Evolutionary conservation across 1,140 invertebrate species (phyloP).

Genomic region (Neodiprion pinetum): DNA sequence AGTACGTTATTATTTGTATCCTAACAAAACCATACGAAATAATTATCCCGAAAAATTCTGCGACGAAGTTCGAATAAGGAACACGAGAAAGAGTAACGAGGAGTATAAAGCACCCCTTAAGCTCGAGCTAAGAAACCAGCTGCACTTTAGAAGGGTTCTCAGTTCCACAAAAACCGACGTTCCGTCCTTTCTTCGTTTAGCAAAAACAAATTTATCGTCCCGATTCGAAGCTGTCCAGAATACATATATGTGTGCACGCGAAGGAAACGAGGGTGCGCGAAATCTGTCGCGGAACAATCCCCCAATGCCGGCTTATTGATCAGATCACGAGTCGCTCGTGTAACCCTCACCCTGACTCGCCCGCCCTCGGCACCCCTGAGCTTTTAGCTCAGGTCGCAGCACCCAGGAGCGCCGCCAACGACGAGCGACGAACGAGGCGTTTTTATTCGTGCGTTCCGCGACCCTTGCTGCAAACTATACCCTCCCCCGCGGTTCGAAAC

Average conservation of each 20-base stretch:
- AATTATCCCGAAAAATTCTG: too few species aligned
- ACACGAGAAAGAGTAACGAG: neutral
- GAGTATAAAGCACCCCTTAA: neutral
- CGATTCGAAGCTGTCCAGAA: too few species aligned
- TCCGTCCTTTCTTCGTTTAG: too few species aligned
- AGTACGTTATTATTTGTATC: too few species aligned
- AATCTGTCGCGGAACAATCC: conserved; percentile 48
- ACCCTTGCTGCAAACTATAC: conserved; percentile 34
- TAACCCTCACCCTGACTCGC: conserved; percentile 36
- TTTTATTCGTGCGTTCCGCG: conserved; percentile 56
- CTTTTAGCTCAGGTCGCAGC: neutral
- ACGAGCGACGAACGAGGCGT: conserved; percentile 39
- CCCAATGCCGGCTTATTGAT: conserved; percentile 58
- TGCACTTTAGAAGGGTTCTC: too few species aligned
- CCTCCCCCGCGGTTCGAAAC: conserved; percentile 45
- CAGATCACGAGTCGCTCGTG: conserved; percentile 57
- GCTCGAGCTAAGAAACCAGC: too few species aligned
- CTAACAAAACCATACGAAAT: too few species aligned
- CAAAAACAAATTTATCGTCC: too few species aligned
- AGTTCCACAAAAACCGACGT: too few species aligned
- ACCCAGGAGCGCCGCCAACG: neutral
- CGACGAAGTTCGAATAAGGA: too few species aligned
- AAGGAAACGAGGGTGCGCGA: neutral
- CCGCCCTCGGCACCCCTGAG: conserved; percentile 36
- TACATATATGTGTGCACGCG: neutral